Percentiles rank a stretch among this genome's conserved stretches.
Evolutionary conservation across 2,888 invertebrate species (phyloP).

Genomic region (Nysson spinosus): DNA sequence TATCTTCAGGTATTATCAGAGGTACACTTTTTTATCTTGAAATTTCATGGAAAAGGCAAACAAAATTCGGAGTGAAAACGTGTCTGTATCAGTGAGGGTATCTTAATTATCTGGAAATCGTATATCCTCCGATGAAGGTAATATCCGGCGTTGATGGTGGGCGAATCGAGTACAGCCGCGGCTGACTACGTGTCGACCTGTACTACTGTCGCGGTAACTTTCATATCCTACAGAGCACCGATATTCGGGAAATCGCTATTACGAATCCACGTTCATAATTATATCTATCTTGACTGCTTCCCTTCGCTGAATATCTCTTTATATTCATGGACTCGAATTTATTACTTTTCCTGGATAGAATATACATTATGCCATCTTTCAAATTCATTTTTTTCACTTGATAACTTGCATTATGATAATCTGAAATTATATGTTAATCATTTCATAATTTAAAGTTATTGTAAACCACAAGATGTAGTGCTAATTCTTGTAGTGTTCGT

Average conservation of each 20-base stretch:
- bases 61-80: conserved; percentile 27
- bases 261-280: conserved; percentile 40
- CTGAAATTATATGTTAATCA: too few relatives aligned
- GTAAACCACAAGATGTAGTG: too few relatives aligned
- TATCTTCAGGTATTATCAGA: too few relatives aligned
- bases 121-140: conserved; percentile 71
- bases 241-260: conserved; percentile 46
- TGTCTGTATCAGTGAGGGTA: conserved; percentile 40
- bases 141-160: conserved; percentile 67
- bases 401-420: too few relatives aligned
- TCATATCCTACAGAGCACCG: conserved; percentile 35
- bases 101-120: conserved; percentile 66
- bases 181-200: conserved; percentile 45
- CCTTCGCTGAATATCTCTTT: background rate
- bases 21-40: too few relatives aligned
- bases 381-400: too few relatives aligned
- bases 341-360: too few relatives aligned
- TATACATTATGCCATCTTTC: too few relatives aligned
- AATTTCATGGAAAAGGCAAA: background rate
- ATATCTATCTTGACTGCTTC: conserved; percentile 36
- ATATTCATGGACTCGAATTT: background rate
- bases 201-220: conserved; percentile 46
- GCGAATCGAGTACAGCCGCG: conserved; percentile 31
- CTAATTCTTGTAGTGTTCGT: too few relatives aligned
- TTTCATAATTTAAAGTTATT: too few relatives aligned